Evolutionary conservation across 2,113 vertebrate genomes (phyloP).

Genomic region (Rhadina sibilatrix): DNA sequence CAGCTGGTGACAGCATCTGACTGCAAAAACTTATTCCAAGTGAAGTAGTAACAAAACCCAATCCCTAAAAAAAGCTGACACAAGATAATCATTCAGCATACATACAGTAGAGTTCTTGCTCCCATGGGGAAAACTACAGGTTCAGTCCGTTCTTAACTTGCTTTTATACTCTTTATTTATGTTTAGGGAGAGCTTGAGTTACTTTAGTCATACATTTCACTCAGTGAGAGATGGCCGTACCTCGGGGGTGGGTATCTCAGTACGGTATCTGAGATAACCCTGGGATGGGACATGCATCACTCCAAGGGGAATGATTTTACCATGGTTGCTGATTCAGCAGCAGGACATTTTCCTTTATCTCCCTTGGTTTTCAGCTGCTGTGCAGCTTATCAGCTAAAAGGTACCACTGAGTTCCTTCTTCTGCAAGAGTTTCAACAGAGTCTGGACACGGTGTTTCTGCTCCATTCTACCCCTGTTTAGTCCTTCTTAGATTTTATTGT

Average conservation of each 20-base stretch:
- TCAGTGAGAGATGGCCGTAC: rapidly evolving
- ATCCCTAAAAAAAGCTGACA: background rate
- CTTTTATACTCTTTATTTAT: background rate
- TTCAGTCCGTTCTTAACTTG: background rate
- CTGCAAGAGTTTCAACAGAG: background rate
- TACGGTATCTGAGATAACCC: background rate
- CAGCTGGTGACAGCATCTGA: background rate
- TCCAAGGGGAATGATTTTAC: background rate
- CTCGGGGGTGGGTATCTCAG: background rate
- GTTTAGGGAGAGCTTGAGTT: background rate
- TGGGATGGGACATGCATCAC: background rate
- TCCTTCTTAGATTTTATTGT: background rate
- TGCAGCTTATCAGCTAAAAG: background rate
- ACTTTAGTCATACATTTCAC: background rate
- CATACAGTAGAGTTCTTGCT: background rate
- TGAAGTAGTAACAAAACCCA: background rate
- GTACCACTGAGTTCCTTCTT: background rate
- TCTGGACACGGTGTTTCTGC: rapidly evolving
- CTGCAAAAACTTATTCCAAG: background rate
- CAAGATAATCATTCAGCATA: background rate
- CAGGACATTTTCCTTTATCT: background rate
- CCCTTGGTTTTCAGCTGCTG: background rate
- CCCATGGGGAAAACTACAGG: background rate
- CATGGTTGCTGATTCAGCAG: rapidly evolving
- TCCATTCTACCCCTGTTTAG: background rate